Percentiles rank a stretch among this genome's conserved stretches.
Conservation (phyloP, 1,140 invertebrate species). For the Centruroides vittatus region DNA sequence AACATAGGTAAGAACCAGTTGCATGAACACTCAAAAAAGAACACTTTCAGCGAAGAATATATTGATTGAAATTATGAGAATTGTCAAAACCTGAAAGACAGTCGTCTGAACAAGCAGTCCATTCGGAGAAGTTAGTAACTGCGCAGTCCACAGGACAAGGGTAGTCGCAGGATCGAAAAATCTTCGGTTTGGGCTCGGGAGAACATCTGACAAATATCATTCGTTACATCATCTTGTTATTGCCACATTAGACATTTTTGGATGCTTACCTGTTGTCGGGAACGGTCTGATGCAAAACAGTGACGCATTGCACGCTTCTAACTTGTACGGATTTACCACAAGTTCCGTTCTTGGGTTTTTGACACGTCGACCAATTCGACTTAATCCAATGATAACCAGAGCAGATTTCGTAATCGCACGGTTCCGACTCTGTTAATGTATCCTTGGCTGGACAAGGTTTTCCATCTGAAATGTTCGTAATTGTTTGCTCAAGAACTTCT, state of each 20-base stretch:
- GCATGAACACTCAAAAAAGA: too few relatives aligned
- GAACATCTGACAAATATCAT: conserved; percentile 10
- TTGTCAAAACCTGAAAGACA: conserved; percentile 21
- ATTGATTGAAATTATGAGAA: too few relatives aligned
- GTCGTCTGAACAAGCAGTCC: conserved; percentile 17
- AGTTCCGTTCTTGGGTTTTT: not conserved
- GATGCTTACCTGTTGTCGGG: too few relatives aligned
- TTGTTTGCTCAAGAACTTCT: too few relatives aligned
- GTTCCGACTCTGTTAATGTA: not conserved
- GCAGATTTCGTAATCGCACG: not conserved
- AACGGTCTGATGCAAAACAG: too few relatives aligned
- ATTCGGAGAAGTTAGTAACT: conserved; percentile 25
- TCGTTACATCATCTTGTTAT: too few relatives aligned
- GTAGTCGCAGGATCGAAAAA: conserved; percentile 19
- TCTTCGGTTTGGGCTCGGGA: conserved; percentile 7
- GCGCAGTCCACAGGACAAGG: conserved; percentile 29
- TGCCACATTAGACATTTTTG: too few relatives aligned
- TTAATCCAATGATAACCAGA: not conserved
- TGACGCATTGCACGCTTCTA: not conserved
- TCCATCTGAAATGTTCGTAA: not conserved
- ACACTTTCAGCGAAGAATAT: too few relatives aligned
- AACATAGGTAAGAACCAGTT: too few relatives aligned
- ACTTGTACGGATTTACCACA: not conserved
- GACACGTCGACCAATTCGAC: not conserved
- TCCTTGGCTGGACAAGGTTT: not conserved